phyloP scores from a whole-genome alignment of 1,140 invertebrate genomes.

The Plodia interpunctella region DNA sequence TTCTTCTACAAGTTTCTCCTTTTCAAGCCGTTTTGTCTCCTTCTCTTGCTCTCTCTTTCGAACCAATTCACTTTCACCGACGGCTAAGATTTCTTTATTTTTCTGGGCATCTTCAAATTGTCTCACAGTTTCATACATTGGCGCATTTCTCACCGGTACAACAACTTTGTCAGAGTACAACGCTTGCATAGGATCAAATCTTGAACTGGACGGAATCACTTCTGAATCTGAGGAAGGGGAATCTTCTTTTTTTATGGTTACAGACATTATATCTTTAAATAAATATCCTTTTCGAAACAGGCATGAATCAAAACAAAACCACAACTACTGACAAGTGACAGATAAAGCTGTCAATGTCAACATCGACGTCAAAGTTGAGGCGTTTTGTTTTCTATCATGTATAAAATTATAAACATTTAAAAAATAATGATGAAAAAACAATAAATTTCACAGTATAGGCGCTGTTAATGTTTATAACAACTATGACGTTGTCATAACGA shows the following conservation, averaged over 20 bases:
- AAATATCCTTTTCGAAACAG: too few relatives aligned
- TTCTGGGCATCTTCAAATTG: constrained; percentile 76
- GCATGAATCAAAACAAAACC: too few relatives aligned
- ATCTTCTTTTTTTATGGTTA: constrained; percentile 37
- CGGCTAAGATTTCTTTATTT: constrained; percentile 36
- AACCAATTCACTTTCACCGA: constrained; percentile 40
- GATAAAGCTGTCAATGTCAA: too few relatives aligned
- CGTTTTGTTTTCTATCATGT: too few relatives aligned
- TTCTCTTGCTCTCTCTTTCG: constrained; percentile 52
- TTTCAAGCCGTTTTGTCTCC: constrained; percentile 34
- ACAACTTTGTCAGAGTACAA: constrained; percentile 78
- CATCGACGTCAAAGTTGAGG: too few relatives aligned
- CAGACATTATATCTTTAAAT: constrained; percentile 27
- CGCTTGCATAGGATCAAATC: constrained; percentile 83
- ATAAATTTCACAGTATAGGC: too few relatives aligned
- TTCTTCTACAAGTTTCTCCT: constrained; percentile 43
- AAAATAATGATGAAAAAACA: too few relatives aligned
- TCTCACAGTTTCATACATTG: constrained; percentile 80
- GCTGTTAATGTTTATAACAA: too few relatives aligned
- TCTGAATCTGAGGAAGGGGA: constrained; percentile 77
- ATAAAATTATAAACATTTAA: too few relatives aligned
- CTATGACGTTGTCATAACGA: too few relatives aligned
- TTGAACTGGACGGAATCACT: constrained; percentile 80
- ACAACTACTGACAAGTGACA: too few relatives aligned
- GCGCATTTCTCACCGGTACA: constrained; percentile 76